A percentile compares a stretch with the other conserved stretches of the same genome.
These are phyloP conservation scores for Furcifer pardalis DNA, from an alignment of 2,797 vertebrate species.

Conservation along the genomic window DNA sequence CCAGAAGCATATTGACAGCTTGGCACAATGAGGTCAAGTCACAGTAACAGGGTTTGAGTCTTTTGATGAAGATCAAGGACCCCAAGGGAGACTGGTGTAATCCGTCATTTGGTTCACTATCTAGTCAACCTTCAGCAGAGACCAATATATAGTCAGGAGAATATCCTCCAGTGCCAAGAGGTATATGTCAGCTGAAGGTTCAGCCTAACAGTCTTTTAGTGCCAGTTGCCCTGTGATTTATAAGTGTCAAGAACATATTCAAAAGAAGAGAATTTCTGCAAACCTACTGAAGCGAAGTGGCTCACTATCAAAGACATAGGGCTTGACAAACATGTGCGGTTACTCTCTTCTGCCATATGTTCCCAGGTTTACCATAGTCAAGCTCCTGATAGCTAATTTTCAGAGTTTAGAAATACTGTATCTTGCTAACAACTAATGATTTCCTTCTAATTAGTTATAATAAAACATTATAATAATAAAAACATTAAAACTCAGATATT, in stretches of 20 bases:
- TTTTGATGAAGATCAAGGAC: conserved; percentile 27
- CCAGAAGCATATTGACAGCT: conserved; percentile 43
- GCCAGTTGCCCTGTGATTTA: neutral
- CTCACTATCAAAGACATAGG: neutral
- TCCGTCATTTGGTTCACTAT: neutral
- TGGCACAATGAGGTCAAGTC: conserved; percentile 68
- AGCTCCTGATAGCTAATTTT: neutral
- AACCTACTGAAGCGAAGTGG: neutral
- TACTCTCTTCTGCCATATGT: neutral
- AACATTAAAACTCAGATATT: neutral
- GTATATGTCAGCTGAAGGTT: neutral
- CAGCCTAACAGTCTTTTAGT: neutral
- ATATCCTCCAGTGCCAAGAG: neutral
- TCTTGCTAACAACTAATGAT: neutral
- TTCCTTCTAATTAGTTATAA: too few species aligned
- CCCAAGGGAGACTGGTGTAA: fast-evolving
- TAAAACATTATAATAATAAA: too few species aligned
- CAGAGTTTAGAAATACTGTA: neutral
- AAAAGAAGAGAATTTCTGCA: neutral
- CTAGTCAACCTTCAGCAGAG: conserved; percentile 1
- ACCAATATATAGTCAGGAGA: neutral
- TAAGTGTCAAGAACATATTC: neutral
- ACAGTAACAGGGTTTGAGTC: conserved; percentile 29
- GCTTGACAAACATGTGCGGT: neutral
- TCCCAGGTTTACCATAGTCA: neutral